Base-by-base conservation (phyloP, 2,797 vertebrate species). In the Sternarchorhynchus goeldii region DNA sequence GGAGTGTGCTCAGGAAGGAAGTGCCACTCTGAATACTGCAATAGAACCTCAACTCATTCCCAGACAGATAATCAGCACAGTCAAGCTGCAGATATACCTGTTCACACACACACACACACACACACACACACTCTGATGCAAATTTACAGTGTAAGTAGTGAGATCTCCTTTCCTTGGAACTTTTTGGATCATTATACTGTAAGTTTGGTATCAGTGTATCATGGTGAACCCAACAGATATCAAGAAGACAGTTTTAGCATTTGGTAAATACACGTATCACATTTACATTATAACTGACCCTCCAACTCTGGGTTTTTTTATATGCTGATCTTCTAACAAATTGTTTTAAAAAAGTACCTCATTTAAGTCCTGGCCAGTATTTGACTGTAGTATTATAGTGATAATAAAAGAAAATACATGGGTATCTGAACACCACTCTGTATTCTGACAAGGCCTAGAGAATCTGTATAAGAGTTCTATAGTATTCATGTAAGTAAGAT, bases 1-100 rank as follows among this genome's bases (percentile, higher is more conserved):
- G 89, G 86, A 91, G 90, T 89, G 92, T 86, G 88, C 85, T 83
- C 84, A 91, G 93, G 91, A 92, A 93, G 90, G 90, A 93, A 93
- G 88, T 91, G 86, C 83, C 89, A 90, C 92, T 91, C 90, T 85
- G 85, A 65, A 77, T 85, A 88, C 85, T 86, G 89, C 88, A 89
- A 82, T 87, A 79, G 85, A 85, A 86, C 87, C 89, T 88, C 84
- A 85, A 84, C 84, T 86, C 31, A 69, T 90, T 90, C 85, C 80
- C 86, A 90, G 85, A 89, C 78, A 59, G 78, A 36, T 53, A 84
- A 87, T 80, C 77, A 76, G 66, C 69, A 59, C 50, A 71, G 83
- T 60, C 83, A 83, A 29, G 21, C 25, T 68, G 41, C 10, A 34
- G 53, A 3, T 7, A 36, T 64, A 64, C 62, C 63, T 39, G 55